Evolutionary conservation across 2,888 invertebrate genomes (phyloP).

Genomic region (Caenorhabditis zanzibari): DNA sequence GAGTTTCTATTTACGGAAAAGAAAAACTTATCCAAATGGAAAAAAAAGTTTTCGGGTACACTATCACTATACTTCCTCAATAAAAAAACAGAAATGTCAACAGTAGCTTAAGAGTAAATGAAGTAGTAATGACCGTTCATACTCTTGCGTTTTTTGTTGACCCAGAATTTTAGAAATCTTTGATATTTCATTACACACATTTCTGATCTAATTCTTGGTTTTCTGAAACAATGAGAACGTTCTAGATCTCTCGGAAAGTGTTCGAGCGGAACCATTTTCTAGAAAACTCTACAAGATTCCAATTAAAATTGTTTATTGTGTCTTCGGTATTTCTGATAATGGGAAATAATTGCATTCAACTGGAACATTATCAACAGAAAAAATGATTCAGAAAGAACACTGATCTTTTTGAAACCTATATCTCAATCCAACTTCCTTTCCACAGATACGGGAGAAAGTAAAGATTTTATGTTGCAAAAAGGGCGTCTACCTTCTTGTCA

Average conservation of each 20-base stretch:
- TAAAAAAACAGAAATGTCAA: slow-evolving; percentile 43
- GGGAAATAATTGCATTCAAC: slow-evolving; percentile 3
- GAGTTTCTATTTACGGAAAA: slow-evolving; percentile 16
- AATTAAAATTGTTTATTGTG: slow-evolving; percentile 6
- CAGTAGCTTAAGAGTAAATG: slow-evolving; percentile 24
- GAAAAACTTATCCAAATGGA: neutral
- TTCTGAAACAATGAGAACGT: neutral
- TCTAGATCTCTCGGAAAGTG: slow-evolving; percentile 14
- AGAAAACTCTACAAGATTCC: neutral
- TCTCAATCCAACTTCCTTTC: slow-evolving; percentile 4
- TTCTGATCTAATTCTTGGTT: neutral
- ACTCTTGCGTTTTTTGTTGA: slow-evolving; percentile 26
- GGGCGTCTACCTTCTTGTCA: slow-evolving; percentile 53
- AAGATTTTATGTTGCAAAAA: slow-evolving; percentile 48
- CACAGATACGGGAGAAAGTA: neutral
- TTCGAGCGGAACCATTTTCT: neutral
- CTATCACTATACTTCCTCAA: slow-evolving; percentile 40
- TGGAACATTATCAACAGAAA: neutral
- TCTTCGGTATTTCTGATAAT: neutral
- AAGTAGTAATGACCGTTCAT: slow-evolving; percentile 56
- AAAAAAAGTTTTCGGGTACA: slow-evolving; percentile 19
- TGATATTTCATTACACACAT: slow-evolving; percentile 8
- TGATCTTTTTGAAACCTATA: neutral
- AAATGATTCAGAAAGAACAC: neutral
- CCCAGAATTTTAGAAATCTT: slow-evolving; percentile 27